phyloP scores from a whole-genome alignment of 2,797 vertebrate species.

The Lacerta bilineata region DNA sequence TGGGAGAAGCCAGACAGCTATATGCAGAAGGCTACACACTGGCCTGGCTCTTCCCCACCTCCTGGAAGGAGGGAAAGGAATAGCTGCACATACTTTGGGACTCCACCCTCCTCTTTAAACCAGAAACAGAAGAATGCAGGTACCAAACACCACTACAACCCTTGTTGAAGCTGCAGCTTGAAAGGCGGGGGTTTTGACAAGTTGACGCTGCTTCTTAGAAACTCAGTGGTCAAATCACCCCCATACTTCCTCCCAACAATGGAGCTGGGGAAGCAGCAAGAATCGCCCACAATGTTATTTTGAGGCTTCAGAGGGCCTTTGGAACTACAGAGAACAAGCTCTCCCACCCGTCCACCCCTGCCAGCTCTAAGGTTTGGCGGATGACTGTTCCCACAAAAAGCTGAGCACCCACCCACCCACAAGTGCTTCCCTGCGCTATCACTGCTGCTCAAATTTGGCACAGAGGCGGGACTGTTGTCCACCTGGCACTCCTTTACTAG shows the following conservation, averaged over 20 bases:
- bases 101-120: not conserved
- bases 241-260: no score
- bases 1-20: not conserved
- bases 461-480: not conserved
- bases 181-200: no score
- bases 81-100: not conserved
- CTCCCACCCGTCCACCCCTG: no score
- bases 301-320: no score
- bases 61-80: not conserved
- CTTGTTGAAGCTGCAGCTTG: no score
- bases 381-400: not conserved
- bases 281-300: no score
- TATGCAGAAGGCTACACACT: not conserved
- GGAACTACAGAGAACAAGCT: no score
- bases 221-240: no score
- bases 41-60: not conserved
- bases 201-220: no score
- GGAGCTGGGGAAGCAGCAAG: no score
- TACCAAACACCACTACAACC: no score
- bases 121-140: not conserved
- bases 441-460: not conserved
- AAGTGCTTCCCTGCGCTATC: not conserved
- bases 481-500: not conserved
- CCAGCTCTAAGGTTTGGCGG: not conserved
- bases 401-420: not conserved